Percentiles rank a stretch among this genome's conserved stretches.
Conservation (phyloP, 2,113 vertebrate species). For the Oryzias curvinotus region DNA sequence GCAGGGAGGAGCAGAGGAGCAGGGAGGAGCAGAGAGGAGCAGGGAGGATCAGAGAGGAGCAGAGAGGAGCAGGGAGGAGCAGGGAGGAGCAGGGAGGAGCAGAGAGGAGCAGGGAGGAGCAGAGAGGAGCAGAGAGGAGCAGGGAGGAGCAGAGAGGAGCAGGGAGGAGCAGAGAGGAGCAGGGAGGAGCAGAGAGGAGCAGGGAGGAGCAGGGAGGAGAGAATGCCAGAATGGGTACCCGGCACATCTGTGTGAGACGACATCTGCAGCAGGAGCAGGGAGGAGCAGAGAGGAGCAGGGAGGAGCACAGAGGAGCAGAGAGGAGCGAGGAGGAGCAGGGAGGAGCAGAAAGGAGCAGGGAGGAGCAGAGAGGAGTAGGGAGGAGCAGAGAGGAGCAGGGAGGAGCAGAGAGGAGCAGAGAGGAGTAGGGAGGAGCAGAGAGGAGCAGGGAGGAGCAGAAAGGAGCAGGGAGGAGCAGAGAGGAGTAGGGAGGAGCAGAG, state of each 20-base stretch:
- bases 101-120: constrained; percentile 9
- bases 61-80: constrained; percentile 6
- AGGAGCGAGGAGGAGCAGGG: constrained; percentile 10
- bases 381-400: neutral
- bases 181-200: constrained; percentile 3
- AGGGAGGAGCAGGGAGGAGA: constrained; percentile 6
- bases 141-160: constrained; percentile 7
- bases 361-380: constrained; percentile 1
- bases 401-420: constrained; percentile 5
- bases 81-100: constrained; percentile 7
- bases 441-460: constrained; percentile 6
- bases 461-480: constrained; percentile 11
- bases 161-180: constrained; percentile 11
- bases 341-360: constrained; percentile 9
- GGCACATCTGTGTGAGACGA: constrained; percentile 1
- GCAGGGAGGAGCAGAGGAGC: constrained; percentile 11
- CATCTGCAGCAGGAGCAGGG: too few species aligned
- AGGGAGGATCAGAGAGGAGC: constrained; percentile 9
- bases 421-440: constrained; percentile 12
- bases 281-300: constrained; percentile 13
- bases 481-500: constrained; percentile 10
- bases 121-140: constrained; percentile 2
- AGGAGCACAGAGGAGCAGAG: constrained; percentile 9
- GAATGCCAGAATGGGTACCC: constrained; percentile 26
- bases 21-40: constrained; percentile 7